phyloP scores from a whole-genome alignment of 1,140 invertebrate genomes.

The Leptonema lineaticorne region DNA sequence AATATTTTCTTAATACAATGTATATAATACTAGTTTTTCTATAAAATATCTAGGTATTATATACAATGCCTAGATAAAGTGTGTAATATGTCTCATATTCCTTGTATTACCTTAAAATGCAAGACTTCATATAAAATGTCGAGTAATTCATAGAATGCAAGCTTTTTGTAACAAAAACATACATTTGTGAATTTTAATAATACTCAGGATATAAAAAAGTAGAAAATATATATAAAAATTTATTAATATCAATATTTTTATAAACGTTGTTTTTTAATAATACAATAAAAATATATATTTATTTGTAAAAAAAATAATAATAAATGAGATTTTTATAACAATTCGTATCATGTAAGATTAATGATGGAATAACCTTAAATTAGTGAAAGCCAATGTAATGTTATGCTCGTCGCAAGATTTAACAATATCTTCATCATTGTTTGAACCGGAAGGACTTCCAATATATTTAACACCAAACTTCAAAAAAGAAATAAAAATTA shows the following conservation, averaged over 20 bases:
- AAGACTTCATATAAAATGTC: too few relatives aligned
- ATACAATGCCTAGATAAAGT: too few relatives aligned
- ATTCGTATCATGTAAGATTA: too few relatives aligned
- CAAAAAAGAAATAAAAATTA: slow-evolving; percentile 47
- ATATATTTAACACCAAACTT: slow-evolving; percentile 95
- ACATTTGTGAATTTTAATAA: too few relatives aligned
- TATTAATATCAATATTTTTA: background rate
- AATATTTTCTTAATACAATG: too few relatives aligned
- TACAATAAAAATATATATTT: background rate
- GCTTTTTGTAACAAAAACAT: too few relatives aligned
- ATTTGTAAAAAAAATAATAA: background rate
- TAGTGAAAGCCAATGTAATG: slow-evolving; percentile 88
- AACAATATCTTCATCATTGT: slow-evolving; percentile 89
- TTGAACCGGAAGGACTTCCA: slow-evolving; percentile 90
- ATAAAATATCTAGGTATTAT: too few relatives aligned
- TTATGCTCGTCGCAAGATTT: slow-evolving; percentile 90
- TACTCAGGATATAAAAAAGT: background rate
- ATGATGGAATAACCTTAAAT: slow-evolving; percentile 93
- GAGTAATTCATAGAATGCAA: too few relatives aligned
- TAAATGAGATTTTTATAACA: too few relatives aligned
- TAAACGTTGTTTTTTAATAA: background rate
- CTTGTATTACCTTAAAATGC: too few relatives aligned
- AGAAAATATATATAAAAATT: background rate
- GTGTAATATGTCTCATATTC: too few relatives aligned
- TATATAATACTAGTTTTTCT: too few relatives aligned